Percentiles rank a stretch among this genome's conserved stretches.
phyloP scores from a whole-genome alignment of 1,140 invertebrate genomes.

The Ooceraea biroi region DNA sequence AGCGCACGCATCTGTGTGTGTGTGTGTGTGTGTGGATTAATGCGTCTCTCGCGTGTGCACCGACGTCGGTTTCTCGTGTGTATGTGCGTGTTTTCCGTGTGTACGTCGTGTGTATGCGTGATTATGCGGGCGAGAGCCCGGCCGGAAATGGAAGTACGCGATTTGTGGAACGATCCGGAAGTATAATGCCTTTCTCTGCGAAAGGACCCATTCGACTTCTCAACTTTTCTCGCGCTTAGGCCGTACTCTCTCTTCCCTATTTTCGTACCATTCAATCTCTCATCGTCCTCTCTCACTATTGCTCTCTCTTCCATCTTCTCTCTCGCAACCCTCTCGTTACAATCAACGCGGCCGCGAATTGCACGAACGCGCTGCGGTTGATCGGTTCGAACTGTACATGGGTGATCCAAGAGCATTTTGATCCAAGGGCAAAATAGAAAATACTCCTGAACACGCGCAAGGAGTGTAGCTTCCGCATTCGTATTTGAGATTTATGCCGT shows the following conservation, averaged over 20 bases:
- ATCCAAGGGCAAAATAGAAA: not conserved
- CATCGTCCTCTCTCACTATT: slow-evolving; percentile 6
- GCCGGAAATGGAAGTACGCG: slow-evolving; percentile 67
- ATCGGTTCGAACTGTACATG: slow-evolving; percentile 16
- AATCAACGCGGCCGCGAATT: slow-evolving; percentile 23
- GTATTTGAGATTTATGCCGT: slow-evolving; percentile 10
- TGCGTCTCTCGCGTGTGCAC: not conserved
- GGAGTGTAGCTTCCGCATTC: not conserved
- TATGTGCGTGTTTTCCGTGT: not conserved
- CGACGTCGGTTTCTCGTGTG: not conserved
- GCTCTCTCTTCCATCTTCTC: not conserved
- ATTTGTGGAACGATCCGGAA: slow-evolving; percentile 50
- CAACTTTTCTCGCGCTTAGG: slow-evolving; percentile 70
- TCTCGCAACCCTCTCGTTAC: slow-evolving; percentile 47
- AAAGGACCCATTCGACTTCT: not conserved
- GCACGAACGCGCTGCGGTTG: not conserved
- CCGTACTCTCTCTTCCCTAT: slow-evolving; percentile 70
- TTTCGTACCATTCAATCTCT: not conserved
- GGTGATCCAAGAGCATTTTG: not conserved
- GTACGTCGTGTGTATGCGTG: not conserved
- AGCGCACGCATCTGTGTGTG: too few species aligned
- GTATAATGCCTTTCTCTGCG: slow-evolving; percentile 6
- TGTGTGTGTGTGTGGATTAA: slow-evolving; percentile 25
- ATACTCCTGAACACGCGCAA: slow-evolving; percentile 26
- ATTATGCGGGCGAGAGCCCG: slow-evolving; percentile 43